A percentile compares a stretch with the other conserved stretches of the same genome.
phyloP scores from a whole-genome alignment of 2,113 vertebrate species.

The Neogale vison region DNA sequence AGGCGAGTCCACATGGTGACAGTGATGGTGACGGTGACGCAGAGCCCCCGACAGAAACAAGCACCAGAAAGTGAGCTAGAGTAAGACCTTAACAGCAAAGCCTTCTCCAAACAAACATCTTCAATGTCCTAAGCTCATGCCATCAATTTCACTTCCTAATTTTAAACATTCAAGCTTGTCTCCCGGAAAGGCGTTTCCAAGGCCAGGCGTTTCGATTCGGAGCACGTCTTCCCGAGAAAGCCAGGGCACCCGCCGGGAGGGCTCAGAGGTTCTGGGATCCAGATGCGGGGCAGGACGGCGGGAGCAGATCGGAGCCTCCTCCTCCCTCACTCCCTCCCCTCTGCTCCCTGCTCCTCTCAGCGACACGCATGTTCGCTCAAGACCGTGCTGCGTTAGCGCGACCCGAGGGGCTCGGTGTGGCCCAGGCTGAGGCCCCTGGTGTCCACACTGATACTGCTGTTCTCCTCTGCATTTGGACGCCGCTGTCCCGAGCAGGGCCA shows the following conservation, averaged over 20 bases:
- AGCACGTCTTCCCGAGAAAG: background rate
- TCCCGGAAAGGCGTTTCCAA: background rate
- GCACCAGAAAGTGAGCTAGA: background rate
- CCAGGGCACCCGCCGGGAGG: background rate
- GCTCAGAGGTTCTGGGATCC: too few relatives aligned
- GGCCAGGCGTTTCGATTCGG: background rate
- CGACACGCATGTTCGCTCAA: fast-evolving
- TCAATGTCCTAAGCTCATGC: background rate
- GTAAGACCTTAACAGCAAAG: fast-evolving
- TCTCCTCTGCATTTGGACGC: too few relatives aligned
- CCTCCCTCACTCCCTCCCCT: too few relatives aligned
- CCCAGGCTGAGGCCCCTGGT: background rate
- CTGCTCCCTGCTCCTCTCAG: background rate
- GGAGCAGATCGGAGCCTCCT: too few relatives aligned
- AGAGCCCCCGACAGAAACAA: background rate
- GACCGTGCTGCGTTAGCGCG: background rate
- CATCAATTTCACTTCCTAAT: background rate
- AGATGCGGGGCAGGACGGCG: too few relatives aligned
- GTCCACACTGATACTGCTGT: too few relatives aligned
- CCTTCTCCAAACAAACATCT: fast-evolving
- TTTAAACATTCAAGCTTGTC: background rate
- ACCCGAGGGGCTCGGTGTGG: background rate
- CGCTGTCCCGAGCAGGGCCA: background rate
- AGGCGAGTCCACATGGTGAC: too few relatives aligned
- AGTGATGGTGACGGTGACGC: background rate